Evolutionary conservation across 35 echinoderm and acorn worm genomes (phyloP), one percentile per base, ranked within the genome.

Genomic region (Patiria miniata): DNA sequence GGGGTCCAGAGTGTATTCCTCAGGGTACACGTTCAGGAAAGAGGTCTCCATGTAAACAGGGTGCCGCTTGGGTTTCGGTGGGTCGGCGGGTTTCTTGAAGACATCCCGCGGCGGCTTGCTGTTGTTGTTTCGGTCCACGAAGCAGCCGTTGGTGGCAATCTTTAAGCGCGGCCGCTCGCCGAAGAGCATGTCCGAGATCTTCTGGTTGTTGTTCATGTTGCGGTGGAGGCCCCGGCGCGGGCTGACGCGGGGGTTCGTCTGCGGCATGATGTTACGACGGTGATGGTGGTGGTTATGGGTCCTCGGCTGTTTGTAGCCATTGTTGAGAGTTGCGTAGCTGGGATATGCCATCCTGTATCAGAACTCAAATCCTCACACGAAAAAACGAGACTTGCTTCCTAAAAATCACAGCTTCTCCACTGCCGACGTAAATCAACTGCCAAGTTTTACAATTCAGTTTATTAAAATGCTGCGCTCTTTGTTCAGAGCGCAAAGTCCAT

Each of bases 31-130:
- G 36, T 87, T 77, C 40, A 87, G 51, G 76, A 87, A 87, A 5
- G 85, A 87, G 21, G 85, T 87, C 85, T 87, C 85, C 14, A 87
- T 87, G 68, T 79, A 78, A 44, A 87, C 39, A 7, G 73, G 85
- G 42, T 79, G 76, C 28, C 44, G 39, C 44, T 79, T 79, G 39
- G 39, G 37, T 50, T 37, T 78, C 16, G 60, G 84, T 1, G 84
- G 61, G 2, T 73, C 65, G 10, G 26, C 10, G 26, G 65, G 65
- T 23, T 73, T 73, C 65, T 73, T 73, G 65, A 73, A 73, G 65
- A 36, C 14, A 34, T 73, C 65, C 19, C 65, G 65, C 42, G 42
- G 42, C 26, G 26, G 65, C 65, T 73, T 22, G 65, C 34, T 73
- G 65, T 73, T 73, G 29, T 73, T 73, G 65, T 73, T 73, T 18